Evolutionary conservation across 2,113 vertebrate species (phyloP), one percentile per base, ranked within the genome.

Genomic region (Hystrix cristata): DNA sequence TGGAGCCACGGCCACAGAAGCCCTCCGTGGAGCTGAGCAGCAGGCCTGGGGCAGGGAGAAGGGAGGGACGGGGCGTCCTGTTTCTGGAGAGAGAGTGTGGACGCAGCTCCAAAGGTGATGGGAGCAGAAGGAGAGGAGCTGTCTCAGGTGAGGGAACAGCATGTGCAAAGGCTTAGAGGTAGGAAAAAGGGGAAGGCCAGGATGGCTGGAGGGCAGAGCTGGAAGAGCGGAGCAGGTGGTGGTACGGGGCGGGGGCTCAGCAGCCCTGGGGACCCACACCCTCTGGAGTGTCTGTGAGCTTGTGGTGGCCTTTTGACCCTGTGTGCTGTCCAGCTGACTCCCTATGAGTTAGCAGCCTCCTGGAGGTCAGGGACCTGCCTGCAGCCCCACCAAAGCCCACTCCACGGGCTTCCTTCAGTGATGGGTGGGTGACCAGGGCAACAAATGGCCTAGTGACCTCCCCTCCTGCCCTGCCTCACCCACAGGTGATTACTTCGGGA

Each of bases 401-500:
- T 25, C 64, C 7, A 9, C 51, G 53, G 13, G 10, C 69, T 38
- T 83, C n/a, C n/a, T 2, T 65, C 6, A 16, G 94, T 7, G 5
- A 19, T 8, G 5, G 64, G 18, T 8, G 5, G 64, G 18, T 67
- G 64, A 55, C 79, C 25, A 10, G 38, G 23, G 13, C 34, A 34
- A 15, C 13, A 19, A 13, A 25, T 53, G 57, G 31, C 55, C 7
- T 2, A 31, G 62, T 69, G 57, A 89, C 38, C 38, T 38, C 8
- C 21, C 10, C 0, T 25, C 51, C 95, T 27, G 6, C 43, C 69
- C n/a, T 1, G 0, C 53, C 71, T 96, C 83, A 46, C 81, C 98
- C 97, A 15, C 92, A 99, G 99, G 99, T 48, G 99, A 99, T 97
- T 99, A 99, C 90, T 99, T 99, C 51, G 99, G 99, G 51, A 99